Conservation (phyloP, 2,888 invertebrate genomes). For the Aporophyla nigra region DNA sequence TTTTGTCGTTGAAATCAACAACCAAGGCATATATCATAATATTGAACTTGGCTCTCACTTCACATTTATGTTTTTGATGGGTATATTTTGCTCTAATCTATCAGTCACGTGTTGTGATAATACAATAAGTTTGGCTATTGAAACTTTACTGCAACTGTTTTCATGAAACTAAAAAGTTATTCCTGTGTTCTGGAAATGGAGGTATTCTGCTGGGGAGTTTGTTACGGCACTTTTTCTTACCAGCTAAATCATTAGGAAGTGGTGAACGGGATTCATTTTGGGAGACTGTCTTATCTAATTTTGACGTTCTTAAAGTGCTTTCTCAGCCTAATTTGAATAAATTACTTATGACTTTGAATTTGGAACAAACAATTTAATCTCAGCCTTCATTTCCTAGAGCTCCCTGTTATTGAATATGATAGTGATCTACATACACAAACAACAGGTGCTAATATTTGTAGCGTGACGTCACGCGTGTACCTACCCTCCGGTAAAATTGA, state of each 20-base stretch:
- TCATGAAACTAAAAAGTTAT: not conserved
- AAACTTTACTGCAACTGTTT: not conserved
- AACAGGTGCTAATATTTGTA: slow-evolving; percentile 44
- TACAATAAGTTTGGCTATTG: not conserved
- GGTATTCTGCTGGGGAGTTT: not conserved
- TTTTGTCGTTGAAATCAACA: no score
- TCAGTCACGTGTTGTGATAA: no score
- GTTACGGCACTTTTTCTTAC: no score
- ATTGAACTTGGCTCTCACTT: no score
- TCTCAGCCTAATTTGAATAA: no score
- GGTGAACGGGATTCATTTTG: no score
- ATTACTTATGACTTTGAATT: no score
- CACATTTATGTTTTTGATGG: no score
- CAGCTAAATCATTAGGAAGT: no score
- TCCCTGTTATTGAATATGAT: slow-evolving; percentile 26
- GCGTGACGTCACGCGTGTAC: slow-evolving; percentile 36
- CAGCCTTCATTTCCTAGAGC: not conserved
- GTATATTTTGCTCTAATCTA: not conserved
- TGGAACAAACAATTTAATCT: not conserved
- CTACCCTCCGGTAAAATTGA: slow-evolving; percentile 33
- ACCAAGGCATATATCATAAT: no score
- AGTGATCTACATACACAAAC: slow-evolving; percentile 44
- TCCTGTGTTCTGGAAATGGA: not conserved
- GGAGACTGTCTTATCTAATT: no score
- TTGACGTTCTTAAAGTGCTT: no score